Percentiles rank a stretch among this genome's conserved stretches.
These are phyloP conservation scores for Indicator maculatus DNA, from an alignment of 2,113 vertebrate species.

Conservation along the genomic window DNA sequence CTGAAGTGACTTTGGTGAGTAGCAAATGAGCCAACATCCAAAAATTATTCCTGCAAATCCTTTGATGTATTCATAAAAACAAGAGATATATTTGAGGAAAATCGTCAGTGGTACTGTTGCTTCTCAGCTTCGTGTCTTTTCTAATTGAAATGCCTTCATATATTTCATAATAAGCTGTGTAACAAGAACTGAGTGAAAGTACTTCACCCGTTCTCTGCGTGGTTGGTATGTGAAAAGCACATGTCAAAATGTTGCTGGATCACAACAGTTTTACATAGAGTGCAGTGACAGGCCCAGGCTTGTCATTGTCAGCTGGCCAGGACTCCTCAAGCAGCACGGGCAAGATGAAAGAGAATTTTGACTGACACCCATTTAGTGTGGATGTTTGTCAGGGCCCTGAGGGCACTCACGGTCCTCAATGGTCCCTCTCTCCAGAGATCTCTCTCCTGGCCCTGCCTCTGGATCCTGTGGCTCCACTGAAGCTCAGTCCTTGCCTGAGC, in stretches of 20 bases:
- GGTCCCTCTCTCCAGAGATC: background rate
- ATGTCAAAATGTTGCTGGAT: background rate
- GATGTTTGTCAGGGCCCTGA: background rate
- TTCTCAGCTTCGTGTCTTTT: background rate
- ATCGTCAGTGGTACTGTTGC: background rate
- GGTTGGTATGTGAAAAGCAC: background rate
- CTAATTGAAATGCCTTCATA: background rate
- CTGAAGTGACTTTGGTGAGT: background rate
- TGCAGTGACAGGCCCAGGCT: background rate
- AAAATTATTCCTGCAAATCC: background rate
- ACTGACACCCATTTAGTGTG: background rate
- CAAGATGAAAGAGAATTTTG: background rate
- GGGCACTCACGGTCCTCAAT: background rate
- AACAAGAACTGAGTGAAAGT: background rate
- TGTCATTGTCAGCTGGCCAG: background rate
- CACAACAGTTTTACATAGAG: background rate
- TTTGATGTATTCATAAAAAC: background rate
- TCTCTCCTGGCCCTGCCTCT: background rate
- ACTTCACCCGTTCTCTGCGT: background rate
- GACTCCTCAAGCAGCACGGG: too few species aligned
- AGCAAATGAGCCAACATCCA: background rate
- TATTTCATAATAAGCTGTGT: background rate
- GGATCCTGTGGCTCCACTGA: background rate
- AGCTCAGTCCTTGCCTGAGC: background rate
- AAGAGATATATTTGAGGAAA: background rate